phyloP scores from a whole-genome alignment of 2,113 vertebrate species.

The Pseudorectes ferrugineus region DNA sequence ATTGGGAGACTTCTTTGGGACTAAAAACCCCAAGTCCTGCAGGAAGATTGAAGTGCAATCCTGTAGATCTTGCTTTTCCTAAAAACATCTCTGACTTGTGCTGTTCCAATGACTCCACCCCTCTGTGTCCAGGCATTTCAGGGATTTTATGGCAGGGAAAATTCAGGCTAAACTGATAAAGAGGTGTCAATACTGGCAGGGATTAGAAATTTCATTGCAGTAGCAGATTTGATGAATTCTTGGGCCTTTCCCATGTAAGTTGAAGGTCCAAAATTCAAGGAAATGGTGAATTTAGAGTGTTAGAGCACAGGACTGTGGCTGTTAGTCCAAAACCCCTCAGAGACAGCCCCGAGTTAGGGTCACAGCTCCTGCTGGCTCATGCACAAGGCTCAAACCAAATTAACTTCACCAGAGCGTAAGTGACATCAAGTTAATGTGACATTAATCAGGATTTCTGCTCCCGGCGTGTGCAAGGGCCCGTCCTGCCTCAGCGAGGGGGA shows the following conservation, averaged over 20 bases:
- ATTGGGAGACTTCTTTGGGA: neutral
- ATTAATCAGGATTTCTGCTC: neutral
- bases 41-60: neutral
- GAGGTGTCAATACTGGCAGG: rapidly evolving
- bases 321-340: neutral
- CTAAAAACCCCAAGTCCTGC: neutral
- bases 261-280: neutral
- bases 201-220: neutral
- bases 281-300: rapidly evolving
- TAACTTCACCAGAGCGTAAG: neutral
- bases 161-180: neutral
- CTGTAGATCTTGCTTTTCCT: neutral
- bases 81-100: neutral
- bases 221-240: neutral
- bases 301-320: neutral
- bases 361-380: neutral
- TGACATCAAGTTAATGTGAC: neutral
- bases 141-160: neutral
- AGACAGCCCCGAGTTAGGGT: neutral
- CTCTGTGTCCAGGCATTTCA: neutral
- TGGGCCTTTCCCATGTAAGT: rapidly evolving
- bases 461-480: neutral
- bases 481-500: neutral
- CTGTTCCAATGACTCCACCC: neutral
- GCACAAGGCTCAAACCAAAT: neutral